Evolutionary conservation across 2,113 vertebrate genomes (phyloP), one percentile per base, ranked within the genome.

Genomic region (Gobius niger): DNA sequence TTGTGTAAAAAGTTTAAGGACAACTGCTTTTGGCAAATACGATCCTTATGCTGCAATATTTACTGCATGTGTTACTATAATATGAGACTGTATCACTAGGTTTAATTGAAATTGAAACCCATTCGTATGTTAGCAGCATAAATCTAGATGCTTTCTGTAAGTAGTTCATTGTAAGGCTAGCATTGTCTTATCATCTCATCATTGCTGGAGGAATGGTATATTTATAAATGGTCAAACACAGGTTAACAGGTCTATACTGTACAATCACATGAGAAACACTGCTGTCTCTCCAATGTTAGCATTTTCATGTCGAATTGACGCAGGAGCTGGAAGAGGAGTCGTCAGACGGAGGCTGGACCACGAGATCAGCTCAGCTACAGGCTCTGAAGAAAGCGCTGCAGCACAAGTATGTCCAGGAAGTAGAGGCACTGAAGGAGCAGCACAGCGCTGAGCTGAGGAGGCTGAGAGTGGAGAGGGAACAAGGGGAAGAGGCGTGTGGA

Each of bases 371-470:
- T 41, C 90, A 93, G 86, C 75, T 93, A 64, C 89, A 91, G 79
- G 72, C 78, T 0, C 84, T 92, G 76, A 87, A 82, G 68, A 91
- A 73, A 70, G 86, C 88, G 2, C 77, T 90, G 34, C 84, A 86
- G 63, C 68, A 84, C 65, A 91, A 92, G 81, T 85, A 93, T 44
- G 13, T 87, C 50, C 81, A 92, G 75, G 90, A 92, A 82, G 90
- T 91, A 11, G 67, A 77, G 0, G 59, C 80, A 16, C 84, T 93
- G 9, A 90, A 89, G 72, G 88, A 90, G 76, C 90, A 92, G 81
- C 92, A 91, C 83, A 78, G 54, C 61, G 54, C 50, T 6, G 91
- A 92, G 85, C 71, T 91, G 59, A 82, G 14, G 66, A 64, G 70
- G n/a, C 50, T 86, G 15, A 80, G 69, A 7, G 76, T 56, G 8